Percentiles rank a stretch among this genome's conserved stretches.
These are phyloP conservation scores for Oriolus oriolus DNA, from an alignment of 2,113 vertebrate genomes.

Conservation along the genomic window DNA sequence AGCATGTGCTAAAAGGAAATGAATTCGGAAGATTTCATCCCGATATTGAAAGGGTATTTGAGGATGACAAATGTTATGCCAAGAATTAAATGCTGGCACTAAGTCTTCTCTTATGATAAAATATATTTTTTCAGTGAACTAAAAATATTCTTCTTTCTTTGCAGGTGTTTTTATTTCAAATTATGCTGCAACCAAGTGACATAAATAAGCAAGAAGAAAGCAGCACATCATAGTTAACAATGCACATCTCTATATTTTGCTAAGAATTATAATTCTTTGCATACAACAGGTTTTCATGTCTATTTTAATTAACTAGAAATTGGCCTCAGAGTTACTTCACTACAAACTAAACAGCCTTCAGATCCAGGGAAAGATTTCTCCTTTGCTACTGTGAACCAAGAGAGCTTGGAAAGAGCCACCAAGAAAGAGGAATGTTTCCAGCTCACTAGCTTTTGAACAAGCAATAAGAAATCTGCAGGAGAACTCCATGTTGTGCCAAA, in stretches of 20 bases:
- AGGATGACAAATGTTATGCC: constrained; percentile 4
- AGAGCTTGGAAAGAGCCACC: not conserved
- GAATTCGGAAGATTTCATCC: constrained; percentile 34
- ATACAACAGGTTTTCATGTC: not conserved
- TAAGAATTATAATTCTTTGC: not conserved
- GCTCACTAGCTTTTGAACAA: not conserved
- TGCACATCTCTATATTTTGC: not conserved
- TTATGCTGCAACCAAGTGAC: not conserved
- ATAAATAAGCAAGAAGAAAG: constrained; percentile 20
- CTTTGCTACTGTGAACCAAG: not conserved
- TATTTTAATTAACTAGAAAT: constrained; percentile 4
- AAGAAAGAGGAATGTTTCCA: not conserved
- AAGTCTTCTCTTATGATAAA: constrained; percentile 18
- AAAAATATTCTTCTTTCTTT: constrained; percentile 39
- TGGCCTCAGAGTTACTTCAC: not conserved
- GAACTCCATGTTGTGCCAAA: not conserved
- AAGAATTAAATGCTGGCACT: constrained; percentile 19
- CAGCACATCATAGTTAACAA: not conserved
- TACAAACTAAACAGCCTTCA: not conserved
- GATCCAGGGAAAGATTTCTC: not conserved
- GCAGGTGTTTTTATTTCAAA: constrained; percentile 51
- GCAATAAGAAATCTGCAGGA: not conserved
- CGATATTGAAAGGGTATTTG: not conserved
- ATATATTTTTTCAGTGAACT: constrained; percentile 28
- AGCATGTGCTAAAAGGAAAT: constrained; percentile 40